phyloP scores from a whole-genome alignment of 2,797 vertebrate genomes.

The Psittacula derbiana region DNA sequence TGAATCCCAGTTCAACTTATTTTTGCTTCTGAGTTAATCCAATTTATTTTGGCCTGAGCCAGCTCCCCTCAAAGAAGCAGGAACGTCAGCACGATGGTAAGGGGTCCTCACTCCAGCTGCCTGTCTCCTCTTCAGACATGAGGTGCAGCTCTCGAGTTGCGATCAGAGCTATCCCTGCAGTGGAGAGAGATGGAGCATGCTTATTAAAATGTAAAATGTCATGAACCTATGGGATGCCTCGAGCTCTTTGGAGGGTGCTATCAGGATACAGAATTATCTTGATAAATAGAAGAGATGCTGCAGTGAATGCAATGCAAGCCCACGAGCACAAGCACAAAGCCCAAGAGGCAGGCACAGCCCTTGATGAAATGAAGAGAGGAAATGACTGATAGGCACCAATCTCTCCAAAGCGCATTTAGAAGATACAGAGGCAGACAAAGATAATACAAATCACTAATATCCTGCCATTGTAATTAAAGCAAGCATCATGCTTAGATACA shows the following conservation, averaged over 20 bases:
- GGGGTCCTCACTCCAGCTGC: not conserved
- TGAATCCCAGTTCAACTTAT: not conserved
- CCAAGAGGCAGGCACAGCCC: not conserved
- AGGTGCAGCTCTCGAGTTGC: not conserved
- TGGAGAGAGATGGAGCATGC: not conserved
- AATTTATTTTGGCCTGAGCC: not conserved
- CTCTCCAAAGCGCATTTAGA: not conserved
- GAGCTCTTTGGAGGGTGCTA: not conserved
- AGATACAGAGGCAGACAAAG: not conserved
- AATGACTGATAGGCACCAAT: not conserved
- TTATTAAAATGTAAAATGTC: not conserved
- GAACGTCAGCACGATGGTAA: accelerated
- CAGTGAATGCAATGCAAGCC: not conserved
- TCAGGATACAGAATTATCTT: not conserved
- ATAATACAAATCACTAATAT: not conserved
- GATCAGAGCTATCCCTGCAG: not conserved
- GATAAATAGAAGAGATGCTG: not conserved
- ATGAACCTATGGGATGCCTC: not conserved
- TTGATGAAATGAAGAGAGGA: not conserved
- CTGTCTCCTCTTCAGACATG: accelerated
- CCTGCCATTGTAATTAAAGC: not conserved
- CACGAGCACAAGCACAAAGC: not conserved
- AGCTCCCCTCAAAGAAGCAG: not conserved
- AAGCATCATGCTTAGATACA: not conserved
- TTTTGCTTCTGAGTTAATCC: not conserved